These are phyloP conservation scores for Enteromius afrohamiltoni DNA, from an alignment of 2,797 vertebrate species.

Conservation along the genomic window DNA sequence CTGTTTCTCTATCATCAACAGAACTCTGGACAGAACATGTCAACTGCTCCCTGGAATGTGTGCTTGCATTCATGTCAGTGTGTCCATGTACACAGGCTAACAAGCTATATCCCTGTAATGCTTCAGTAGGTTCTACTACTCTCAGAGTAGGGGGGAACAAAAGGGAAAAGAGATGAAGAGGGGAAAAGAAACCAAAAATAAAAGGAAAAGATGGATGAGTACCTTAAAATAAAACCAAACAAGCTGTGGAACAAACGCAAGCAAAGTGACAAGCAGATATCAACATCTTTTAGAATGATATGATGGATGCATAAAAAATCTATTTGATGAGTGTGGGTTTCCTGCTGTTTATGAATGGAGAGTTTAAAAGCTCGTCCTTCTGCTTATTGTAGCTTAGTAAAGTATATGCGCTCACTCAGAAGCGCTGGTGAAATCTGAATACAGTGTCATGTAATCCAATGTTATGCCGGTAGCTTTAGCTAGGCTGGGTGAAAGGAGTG, in stretches of 20 bases:
- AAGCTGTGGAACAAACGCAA: neutral
- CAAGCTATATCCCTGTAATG: constrained; percentile 21
- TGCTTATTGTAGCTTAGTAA: constrained; percentile 24
- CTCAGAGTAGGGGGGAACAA: constrained; percentile 24
- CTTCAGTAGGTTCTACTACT: neutral
- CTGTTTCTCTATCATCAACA: constrained; percentile 2
- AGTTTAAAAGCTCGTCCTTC: constrained; percentile 13
- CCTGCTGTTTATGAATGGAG: constrained; percentile 44
- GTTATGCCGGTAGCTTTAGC: constrained; percentile 47
- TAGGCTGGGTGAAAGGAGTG: constrained; percentile 33
- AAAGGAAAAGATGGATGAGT: neutral
- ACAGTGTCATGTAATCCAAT: constrained; percentile 46
- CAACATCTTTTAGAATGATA: neutral
- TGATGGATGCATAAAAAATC: neutral
- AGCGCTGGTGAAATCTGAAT: constrained; percentile 31
- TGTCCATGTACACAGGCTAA: neutral
- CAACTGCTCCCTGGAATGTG: constrained; percentile 15
- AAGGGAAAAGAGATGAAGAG: neutral
- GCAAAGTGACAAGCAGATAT: neutral
- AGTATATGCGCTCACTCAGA: constrained; percentile 23
- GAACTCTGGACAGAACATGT: constrained; percentile 14
- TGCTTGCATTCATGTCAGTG: neutral
- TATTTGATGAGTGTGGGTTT: constrained; percentile 27
- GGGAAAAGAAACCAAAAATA: neutral
- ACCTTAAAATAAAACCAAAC: constrained; percentile 4